Percentiles rank a stretch among this genome's conserved stretches.
Conservation (phyloP, 2,797 vertebrate species). For the Rhabdomys pumilio region DNA sequence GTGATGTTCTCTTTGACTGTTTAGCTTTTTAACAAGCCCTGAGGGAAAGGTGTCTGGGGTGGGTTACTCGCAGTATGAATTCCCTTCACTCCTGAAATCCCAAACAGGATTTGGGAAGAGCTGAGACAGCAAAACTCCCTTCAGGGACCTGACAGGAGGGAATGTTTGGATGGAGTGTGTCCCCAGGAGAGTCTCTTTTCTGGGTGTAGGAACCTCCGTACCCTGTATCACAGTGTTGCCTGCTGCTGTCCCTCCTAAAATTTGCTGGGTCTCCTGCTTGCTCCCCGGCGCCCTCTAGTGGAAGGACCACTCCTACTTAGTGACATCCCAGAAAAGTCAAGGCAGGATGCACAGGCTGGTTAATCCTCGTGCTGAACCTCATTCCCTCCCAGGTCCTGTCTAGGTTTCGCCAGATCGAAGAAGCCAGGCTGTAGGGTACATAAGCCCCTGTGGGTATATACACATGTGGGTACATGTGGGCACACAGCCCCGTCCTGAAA, state of each 20-base stretch:
- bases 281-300: conserved; percentile 81
- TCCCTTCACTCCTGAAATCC: conserved; percentile 52
- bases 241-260: neutral
- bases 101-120: conserved; percentile 66
- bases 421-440: neutral
- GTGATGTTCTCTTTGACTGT: neutral
- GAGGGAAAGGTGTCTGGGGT: neutral
- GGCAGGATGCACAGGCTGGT: neutral
- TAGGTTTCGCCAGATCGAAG: neutral
- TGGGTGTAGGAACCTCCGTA: neutral
- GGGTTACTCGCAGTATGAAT: neutral
- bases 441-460: neutral
- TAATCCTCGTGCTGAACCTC: neutral
- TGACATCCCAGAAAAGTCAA: conserved; percentile 28
- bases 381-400: neutral
- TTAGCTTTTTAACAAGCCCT: neutral
- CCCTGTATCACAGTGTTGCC: accelerated
- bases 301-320: neutral
- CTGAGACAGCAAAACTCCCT: conserved; percentile 45
- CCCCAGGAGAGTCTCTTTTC: neutral
- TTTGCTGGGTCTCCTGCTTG: conserved; percentile 29
- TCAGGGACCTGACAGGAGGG: conserved; percentile 67
- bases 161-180: neutral
- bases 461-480: neutral
- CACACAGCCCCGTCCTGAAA: neutral